Conservation (phyloP, 2,113 vertebrate genomes). For the Rhynchopsitta pachyrhyncha region DNA sequence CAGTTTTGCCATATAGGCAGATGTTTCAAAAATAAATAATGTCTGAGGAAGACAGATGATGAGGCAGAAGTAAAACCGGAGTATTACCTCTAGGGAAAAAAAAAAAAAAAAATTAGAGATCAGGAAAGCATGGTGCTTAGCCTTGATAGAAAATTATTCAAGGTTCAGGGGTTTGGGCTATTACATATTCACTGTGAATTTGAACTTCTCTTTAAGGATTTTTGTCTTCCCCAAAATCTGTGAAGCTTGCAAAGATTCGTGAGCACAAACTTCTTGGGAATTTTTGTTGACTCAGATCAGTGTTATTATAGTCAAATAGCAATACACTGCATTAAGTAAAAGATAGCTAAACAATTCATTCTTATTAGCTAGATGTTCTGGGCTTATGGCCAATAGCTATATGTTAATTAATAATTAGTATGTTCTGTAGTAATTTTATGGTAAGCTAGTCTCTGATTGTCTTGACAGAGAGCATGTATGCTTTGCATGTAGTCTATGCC, state of each 20-base stretch:
- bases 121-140: neutral
- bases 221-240: neutral
- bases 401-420: neutral
- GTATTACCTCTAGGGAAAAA: neutral
- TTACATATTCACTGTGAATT: neutral
- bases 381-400: neutral
- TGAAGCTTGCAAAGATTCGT: neutral
- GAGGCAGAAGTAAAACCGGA: neutral
- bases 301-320: neutral
- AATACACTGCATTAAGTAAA: neutral
- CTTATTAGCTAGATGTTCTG: neutral
- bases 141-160: neutral
- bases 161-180: neutral
- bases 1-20: neutral
- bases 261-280: neutral
- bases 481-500: neutral
- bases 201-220: neutral
- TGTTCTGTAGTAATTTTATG: neutral
- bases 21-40: neutral
- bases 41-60: neutral
- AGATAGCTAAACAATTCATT: neutral
- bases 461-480: neutral
- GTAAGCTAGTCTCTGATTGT: neutral
- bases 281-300: neutral
- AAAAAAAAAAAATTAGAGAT: neutral